Evolutionary conservation across 2,113 vertebrate genomes (phyloP).

Genomic region (Anolis carolinensis): DNA sequence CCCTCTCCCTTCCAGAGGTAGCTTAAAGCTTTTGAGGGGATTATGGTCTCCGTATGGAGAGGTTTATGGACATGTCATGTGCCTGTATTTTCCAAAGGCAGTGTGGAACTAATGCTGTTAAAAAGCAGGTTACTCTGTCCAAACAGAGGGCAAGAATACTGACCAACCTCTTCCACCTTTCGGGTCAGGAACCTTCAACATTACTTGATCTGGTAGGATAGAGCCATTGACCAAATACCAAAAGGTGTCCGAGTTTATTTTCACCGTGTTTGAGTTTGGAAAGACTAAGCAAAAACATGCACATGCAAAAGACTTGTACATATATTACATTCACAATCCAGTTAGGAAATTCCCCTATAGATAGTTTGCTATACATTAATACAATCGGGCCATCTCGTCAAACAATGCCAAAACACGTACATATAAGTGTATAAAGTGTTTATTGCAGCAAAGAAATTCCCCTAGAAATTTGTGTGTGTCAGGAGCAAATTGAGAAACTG

Average conservation of each 20-base stretch:
- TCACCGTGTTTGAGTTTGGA: background rate
- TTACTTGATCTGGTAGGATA: conserved; percentile 26
- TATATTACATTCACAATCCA: no score
- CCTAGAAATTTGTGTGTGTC: background rate
- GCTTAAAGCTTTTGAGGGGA: conserved; percentile 36
- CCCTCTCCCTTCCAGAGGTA: background rate
- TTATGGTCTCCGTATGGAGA: conserved; percentile 50
- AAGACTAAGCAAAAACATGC: background rate
- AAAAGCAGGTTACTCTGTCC: conserved; percentile 35
- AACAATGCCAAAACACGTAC: no score
- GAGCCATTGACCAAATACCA: conserved; percentile 51
- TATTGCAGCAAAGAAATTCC: no score
- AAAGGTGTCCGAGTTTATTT: conserved; percentile 22
- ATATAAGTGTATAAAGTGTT: no score
- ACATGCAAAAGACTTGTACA: no score
- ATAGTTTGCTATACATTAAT: background rate
- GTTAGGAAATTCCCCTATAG: background rate
- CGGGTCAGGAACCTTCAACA: conserved; percentile 59
- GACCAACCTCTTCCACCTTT: conserved; percentile 33
- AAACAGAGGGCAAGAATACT: conserved; percentile 45
- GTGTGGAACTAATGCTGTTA: conserved; percentile 50
- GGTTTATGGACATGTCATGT: conserved; percentile 35
- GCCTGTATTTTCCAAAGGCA: conserved; percentile 55
- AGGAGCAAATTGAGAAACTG: no score
- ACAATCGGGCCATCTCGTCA: no score